Evolutionary conservation across 2,888 invertebrate genomes (phyloP).

Genomic region (Globia sparganii): DNA sequence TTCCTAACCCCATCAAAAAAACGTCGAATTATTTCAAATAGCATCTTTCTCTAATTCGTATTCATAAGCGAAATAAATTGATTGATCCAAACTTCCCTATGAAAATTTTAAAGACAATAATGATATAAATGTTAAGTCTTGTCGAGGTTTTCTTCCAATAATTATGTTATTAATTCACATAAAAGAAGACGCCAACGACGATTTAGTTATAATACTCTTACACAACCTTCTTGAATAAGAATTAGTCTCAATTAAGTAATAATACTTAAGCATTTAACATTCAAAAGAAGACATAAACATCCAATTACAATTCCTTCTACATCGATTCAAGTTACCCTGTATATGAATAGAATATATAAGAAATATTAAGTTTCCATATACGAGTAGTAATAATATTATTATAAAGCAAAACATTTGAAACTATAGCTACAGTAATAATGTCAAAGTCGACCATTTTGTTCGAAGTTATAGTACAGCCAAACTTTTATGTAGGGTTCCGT

Average conservation of each 20-base stretch:
- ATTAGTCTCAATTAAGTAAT: constrained; percentile 28
- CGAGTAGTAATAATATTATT: constrained; percentile 38
- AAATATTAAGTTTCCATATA: constrained; percentile 41
- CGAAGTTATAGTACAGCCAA: constrained; percentile 1
- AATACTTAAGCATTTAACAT: constrained; percentile 17
- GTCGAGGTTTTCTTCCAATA: neutral
- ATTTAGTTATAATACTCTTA: constrained; percentile 9
- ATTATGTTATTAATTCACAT: constrained; percentile 10
- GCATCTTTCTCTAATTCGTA: too few relatives aligned
- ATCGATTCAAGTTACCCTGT: constrained; percentile 42
- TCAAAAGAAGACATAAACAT: constrained; percentile 31
- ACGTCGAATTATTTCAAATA: too few relatives aligned
- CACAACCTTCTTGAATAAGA: constrained; percentile 12
- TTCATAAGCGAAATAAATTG: too few relatives aligned
- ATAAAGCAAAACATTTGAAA: constrained; percentile 29
- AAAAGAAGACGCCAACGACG: neutral
- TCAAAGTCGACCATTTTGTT: constrained; percentile 27
- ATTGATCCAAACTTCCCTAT: too few relatives aligned
- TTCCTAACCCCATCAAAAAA: too few relatives aligned
- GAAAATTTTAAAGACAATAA: neutral
- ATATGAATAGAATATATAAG: constrained; percentile 46
- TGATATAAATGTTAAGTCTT: neutral
- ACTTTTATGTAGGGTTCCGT: constrained; percentile 14
- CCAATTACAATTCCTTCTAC: constrained; percentile 16
- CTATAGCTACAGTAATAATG: constrained; percentile 27